Percentiles rank a stretch among this genome's conserved stretches.
These are phyloP conservation scores for Arvicanthis niloticus DNA, from an alignment of 2,113 vertebrate genomes.

Conservation along the genomic window DNA sequence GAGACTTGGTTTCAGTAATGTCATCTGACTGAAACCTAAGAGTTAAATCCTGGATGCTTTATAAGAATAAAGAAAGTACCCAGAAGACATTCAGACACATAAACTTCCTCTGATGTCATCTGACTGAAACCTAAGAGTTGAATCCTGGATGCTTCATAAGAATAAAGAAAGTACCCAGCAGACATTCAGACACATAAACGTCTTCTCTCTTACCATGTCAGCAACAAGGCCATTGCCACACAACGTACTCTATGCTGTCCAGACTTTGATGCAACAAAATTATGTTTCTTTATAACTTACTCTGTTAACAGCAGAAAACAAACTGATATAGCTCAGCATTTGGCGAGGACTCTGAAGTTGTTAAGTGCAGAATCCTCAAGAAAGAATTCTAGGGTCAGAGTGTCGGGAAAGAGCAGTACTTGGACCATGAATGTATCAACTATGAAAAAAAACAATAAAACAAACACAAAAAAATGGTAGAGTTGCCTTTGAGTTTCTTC, in stretches of 20 bases:
- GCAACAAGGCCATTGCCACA: background rate
- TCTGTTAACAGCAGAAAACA: background rate
- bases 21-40: background rate
- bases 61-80: background rate
- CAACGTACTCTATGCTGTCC: too few relatives aligned
- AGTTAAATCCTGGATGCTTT: background rate
- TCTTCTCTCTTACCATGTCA: background rate
- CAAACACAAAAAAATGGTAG: too few relatives aligned
- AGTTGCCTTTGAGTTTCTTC: background rate
- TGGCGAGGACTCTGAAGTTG: background rate
- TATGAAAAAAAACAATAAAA: background rate
- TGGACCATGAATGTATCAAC: too few relatives aligned
- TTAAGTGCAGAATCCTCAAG: background rate
- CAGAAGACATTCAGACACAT: background rate
- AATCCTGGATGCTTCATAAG: background rate
- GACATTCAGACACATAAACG: background rate
- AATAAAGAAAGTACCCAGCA: background rate
- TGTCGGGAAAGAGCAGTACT: background rate
- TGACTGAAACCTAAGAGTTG: background rate
- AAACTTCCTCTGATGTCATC: background rate
- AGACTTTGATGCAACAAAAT: background rate
- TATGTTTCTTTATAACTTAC: background rate
- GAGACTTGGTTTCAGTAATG: background rate
- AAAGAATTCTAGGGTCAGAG: background rate
- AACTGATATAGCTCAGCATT: background rate